A percentile compares a stretch with the other conserved stretches of the same genome.
Conservation (phyloP, 2,888 invertebrate genomes). For the Taenaris catops region DNA sequence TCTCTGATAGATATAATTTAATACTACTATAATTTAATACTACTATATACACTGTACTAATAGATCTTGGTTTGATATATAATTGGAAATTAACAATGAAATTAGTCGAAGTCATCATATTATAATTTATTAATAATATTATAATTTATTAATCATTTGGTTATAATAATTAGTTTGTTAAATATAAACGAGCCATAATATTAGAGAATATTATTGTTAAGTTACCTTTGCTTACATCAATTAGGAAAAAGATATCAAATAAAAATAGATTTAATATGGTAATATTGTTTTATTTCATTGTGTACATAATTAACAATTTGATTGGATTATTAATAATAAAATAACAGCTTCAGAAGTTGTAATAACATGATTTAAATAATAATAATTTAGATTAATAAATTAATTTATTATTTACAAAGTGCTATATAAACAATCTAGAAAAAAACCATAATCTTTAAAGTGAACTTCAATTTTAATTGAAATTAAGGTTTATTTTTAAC, state of each 20-base stretch:
- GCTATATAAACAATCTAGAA: conserved; percentile 26
- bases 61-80: too few relatives aligned
- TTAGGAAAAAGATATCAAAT: conserved; percentile 30
- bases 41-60: too few relatives aligned
- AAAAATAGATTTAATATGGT: conserved; percentile 36
- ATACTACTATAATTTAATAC: too few relatives aligned
- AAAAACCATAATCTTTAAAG: too few relatives aligned
- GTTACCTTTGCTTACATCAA: conserved; percentile 56
- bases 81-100: too few relatives aligned
- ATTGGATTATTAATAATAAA: conserved; percentile 9
- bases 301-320: conserved; percentile 27
- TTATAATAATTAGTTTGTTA: conserved; percentile 4
- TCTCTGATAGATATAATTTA: too few relatives aligned
- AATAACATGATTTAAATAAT: too few relatives aligned
- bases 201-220: conserved; percentile 52
- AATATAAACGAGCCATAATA: conserved; percentile 56
- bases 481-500: too few relatives aligned
- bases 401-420: conserved; percentile 17
- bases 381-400: too few relatives aligned
- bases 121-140: conserved; percentile 14
- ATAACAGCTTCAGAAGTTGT: conserved; percentile 1
- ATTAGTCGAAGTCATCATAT: conserved; percentile 6
- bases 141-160: conserved; percentile 9
- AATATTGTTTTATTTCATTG: conserved; percentile 47
- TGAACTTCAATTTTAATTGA: too few relatives aligned